These are phyloP conservation scores for Peromyscus californicus DNA, from an alignment of 2,113 vertebrate genomes.

Conservation along the genomic window DNA sequence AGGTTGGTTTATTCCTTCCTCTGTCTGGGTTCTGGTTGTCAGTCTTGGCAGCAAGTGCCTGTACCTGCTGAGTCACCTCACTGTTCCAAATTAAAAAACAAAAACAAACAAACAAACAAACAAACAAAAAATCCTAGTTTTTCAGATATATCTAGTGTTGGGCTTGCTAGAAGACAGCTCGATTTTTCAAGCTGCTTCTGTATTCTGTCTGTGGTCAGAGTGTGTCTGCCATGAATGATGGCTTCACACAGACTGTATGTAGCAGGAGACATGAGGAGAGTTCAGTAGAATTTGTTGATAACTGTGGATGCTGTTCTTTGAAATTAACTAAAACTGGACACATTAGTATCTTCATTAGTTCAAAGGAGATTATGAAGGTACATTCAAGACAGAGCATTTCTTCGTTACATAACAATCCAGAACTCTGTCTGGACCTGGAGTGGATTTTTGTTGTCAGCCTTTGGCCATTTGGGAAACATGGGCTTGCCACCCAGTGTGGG, in stretches of 20 bases:
- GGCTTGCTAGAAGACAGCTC: neutral
- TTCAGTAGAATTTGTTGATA: neutral
- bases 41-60: neutral
- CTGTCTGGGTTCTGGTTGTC: neutral
- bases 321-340: neutral
- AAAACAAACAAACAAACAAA: too few relatives aligned
- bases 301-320: neutral
- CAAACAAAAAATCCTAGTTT: neutral
- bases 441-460: neutral
- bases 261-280: too few relatives aligned
- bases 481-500: too few relatives aligned
- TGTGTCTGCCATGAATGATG: too few relatives aligned
- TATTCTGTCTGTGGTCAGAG: fast-evolving
- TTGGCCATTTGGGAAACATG: neutral
- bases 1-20: neutral
- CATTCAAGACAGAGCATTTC: neutral
- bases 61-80: neutral
- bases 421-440: neutral
- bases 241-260: neutral
- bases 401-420: neutral
- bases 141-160: neutral
- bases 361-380: neutral
- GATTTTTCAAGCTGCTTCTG: neutral
- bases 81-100: too few relatives aligned
- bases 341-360: neutral